Percentiles rank a stretch among this genome's conserved stretches.
Evolutionary conservation across 2,113 vertebrate genomes (phyloP).

Genomic region (Alectura lathami): DNA sequence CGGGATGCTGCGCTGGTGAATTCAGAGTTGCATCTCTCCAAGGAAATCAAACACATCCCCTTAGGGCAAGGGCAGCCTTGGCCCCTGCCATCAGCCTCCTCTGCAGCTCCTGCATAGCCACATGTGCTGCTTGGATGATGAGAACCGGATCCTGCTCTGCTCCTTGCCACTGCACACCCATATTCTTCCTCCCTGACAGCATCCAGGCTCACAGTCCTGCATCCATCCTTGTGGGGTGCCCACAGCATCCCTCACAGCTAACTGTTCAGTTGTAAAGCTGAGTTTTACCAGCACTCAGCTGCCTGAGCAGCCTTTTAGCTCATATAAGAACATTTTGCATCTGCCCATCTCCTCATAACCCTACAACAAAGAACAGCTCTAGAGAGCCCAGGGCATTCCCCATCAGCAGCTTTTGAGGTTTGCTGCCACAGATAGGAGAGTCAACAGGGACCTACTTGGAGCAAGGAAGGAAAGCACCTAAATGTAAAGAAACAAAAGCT

Average conservation of each 20-base stretch:
- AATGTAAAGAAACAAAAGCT: neutral
- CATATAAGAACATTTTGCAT: neutral
- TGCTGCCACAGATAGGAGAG: fast-evolving
- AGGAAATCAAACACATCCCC: fast-evolving
- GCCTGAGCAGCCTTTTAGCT: neutral
- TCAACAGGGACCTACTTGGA: fast-evolving
- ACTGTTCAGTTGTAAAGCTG: neutral
- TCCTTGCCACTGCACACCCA: neutral
- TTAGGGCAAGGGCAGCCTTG: fast-evolving
- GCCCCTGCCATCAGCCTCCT: neutral
- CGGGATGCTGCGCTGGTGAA: fast-evolving
- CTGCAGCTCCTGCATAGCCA: fast-evolving
- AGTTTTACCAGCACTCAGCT: neutral
- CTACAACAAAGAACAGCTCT: neutral
- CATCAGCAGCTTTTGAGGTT: neutral
- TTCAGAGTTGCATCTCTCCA: neutral
- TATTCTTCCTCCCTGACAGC: neutral
- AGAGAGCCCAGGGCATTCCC: neutral
- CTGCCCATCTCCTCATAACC: neutral
- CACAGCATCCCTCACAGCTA: too few relatives aligned
- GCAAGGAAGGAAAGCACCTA: fast-evolving
- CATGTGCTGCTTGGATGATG: fast-evolving
- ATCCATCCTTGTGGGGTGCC: too few relatives aligned
- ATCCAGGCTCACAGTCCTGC: neutral
- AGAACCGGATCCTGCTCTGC: neutral